Base-by-base conservation (phyloP, 2,113 vertebrate species). In the Oceanites oceanicus region DNA sequence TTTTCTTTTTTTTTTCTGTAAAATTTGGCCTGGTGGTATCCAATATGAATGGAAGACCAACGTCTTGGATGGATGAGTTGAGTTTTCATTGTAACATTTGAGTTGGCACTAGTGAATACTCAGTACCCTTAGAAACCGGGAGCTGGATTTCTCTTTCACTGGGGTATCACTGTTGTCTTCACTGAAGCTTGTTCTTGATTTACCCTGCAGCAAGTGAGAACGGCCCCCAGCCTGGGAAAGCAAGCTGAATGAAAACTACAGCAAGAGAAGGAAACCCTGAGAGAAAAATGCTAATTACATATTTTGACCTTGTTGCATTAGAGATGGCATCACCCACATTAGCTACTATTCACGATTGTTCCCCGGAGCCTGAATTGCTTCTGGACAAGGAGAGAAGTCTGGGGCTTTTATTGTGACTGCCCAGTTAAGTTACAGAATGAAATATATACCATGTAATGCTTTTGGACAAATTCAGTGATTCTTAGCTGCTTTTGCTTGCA, bases 391-490 rank as follows among this genome's bases (percentile, higher is more conserved):
- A 71, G 89, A 11, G 29, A 91, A 66, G 75, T 94, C 82, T 95
- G 86, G 34, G 56, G 88, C 78, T 92, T 90, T 94, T 93, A 65
- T 92, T 79, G 78, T 75, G 74, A 68, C 82, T 97, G 91, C 86
- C 81, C 94, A 55, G 90, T 95, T 93, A 95, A 96, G 88, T 89
- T 94, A 87, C 94, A 82, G 91, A 61, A 84, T 97, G 95, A 97
- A 97, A 96, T 88, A 94, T 75, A 94, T 92, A 83, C 92, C 91
- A 74, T 95, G 82, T 92, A 95, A 94, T 95, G 92, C 88, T 93
- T 94, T 94, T 83, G 91, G 85, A 92, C 88, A 90, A 95, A 94
- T 82, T 95, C 85, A 93, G 87, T 92, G 78, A 34, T 83, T 94
- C 36, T 75, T 85, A 93, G 81, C 72, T 90, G 42, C 62, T 74